These are phyloP conservation scores for Pyrocoelia pectoralis DNA, from an alignment of 2,888 invertebrate species.

Conservation along the genomic window DNA sequence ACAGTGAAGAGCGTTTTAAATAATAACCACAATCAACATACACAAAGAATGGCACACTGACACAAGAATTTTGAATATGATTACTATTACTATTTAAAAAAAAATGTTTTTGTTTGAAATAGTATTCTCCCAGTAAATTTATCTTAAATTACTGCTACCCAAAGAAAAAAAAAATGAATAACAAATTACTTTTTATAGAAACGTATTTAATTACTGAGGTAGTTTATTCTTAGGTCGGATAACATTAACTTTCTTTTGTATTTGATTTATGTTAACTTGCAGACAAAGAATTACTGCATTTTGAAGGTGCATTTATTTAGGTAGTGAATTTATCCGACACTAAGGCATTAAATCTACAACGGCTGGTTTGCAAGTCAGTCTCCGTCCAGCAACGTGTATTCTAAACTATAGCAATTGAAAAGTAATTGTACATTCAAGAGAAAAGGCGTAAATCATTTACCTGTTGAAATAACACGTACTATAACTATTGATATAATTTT, in stretches of 20 bases:
- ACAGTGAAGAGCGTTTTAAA: constrained; percentile 8
- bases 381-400: constrained; percentile 59
- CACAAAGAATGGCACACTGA: constrained; percentile 60
- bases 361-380: constrained; percentile 62
- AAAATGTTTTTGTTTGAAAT: constrained; percentile 53
- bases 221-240: constrained; percentile 61
- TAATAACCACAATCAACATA: constrained; percentile 47
- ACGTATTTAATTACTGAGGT: constrained; percentile 62
- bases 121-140: constrained; percentile 57
- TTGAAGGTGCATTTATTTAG: constrained; percentile 11
- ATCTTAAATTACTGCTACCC: constrained; percentile 49
- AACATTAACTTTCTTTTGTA: constrained; percentile 42
- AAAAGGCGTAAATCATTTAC: constrained; percentile 46
- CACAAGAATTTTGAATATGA: constrained; percentile 52
- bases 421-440: constrained; percentile 45
- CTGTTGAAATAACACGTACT: constrained; percentile 51
- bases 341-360: constrained; percentile 61
- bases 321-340: constrained; percentile 53
- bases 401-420: constrained; percentile 54
- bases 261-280: constrained; percentile 16
- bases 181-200: constrained; percentile 58
- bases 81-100: no score
- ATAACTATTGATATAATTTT: constrained; percentile 50
- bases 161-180: constrained; percentile 59
- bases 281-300: background rate